Evolutionary conservation across 2,113 vertebrate species (phyloP).

Genomic region (Prunella fulvescens): DNA sequence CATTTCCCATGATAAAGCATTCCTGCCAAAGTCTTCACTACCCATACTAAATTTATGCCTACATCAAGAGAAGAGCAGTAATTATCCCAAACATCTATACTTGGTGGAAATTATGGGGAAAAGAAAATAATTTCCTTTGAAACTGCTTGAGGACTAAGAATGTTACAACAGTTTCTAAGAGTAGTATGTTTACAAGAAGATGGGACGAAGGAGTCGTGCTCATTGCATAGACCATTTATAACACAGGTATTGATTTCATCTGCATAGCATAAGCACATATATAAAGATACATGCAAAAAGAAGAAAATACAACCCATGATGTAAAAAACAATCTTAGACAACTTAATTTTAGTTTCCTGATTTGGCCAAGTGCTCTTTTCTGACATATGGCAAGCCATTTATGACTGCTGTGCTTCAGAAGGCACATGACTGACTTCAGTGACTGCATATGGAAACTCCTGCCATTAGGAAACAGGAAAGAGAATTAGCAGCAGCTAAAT

Average conservation of each 20-base stretch:
- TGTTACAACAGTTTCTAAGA: background rate
- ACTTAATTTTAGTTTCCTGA: background rate
- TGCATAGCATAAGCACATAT: background rate
- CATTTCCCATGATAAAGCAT: background rate
- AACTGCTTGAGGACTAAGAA: background rate
- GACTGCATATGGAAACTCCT: background rate
- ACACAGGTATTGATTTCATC: background rate
- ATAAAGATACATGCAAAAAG: background rate
- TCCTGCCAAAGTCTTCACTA: background rate
- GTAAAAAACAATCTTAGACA: background rate
- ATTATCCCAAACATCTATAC: background rate
- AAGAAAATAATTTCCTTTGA: background rate
- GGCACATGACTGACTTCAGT: background rate
- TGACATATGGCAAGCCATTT: background rate
- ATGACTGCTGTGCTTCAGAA: background rate
- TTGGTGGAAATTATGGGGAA: background rate
- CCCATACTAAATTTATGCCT: background rate
- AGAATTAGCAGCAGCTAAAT: background rate
- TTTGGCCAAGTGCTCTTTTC: background rate
- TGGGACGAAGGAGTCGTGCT: fast-evolving
- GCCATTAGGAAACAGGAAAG: background rate
- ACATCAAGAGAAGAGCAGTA: background rate
- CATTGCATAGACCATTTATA: background rate
- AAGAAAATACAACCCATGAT: background rate
- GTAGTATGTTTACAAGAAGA: background rate